These are phyloP conservation scores for Hybognathus amarus DNA, from an alignment of 2,797 vertebrate species.

Conservation along the genomic window DNA sequence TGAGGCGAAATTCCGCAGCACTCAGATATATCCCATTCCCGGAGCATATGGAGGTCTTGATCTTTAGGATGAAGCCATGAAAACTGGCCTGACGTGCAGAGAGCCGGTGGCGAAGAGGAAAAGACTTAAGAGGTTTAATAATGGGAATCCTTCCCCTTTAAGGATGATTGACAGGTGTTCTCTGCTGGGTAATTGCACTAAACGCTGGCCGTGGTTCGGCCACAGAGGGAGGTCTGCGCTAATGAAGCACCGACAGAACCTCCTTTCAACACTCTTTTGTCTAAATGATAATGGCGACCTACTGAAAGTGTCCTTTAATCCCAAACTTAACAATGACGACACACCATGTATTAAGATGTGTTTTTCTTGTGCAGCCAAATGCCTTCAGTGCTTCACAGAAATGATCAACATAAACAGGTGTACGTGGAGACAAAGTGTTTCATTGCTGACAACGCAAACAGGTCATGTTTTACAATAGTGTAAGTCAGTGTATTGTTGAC, in stretches of 20 bases:
- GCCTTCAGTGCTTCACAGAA: constrained; percentile 48
- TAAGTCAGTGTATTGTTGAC: neutral
- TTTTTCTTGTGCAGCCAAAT: constrained; percentile 42
- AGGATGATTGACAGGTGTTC: constrained; percentile 96
- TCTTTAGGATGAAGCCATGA: constrained; percentile 72
- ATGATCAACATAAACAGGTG: constrained; percentile 29
- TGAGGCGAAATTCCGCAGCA: constrained; percentile 60
- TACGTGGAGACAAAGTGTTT: neutral
- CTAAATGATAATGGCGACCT: constrained; percentile 78
- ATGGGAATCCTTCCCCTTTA: constrained; percentile 93
- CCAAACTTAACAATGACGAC: constrained; percentile 74
- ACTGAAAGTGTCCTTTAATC: constrained; percentile 79
- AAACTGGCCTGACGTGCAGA: constrained; percentile 77
- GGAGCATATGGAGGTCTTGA: constrained; percentile 69
- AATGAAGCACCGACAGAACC: constrained; percentile 84
- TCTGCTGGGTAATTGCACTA: constrained; percentile 92
- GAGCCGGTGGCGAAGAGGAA: constrained; percentile 83
- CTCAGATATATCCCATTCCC: constrained; percentile 57
- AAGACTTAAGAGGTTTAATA: constrained; percentile 91
- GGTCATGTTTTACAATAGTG: neutral
- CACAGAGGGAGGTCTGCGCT: constrained; percentile 83
- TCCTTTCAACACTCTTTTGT: constrained; percentile 86
- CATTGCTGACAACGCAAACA: neutral
- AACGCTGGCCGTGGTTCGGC: constrained; percentile 83
- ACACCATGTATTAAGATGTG: constrained; percentile 63